phyloP scores from a whole-genome alignment of 2,113 vertebrate genomes.

The Myotis lucifugus region DNA sequence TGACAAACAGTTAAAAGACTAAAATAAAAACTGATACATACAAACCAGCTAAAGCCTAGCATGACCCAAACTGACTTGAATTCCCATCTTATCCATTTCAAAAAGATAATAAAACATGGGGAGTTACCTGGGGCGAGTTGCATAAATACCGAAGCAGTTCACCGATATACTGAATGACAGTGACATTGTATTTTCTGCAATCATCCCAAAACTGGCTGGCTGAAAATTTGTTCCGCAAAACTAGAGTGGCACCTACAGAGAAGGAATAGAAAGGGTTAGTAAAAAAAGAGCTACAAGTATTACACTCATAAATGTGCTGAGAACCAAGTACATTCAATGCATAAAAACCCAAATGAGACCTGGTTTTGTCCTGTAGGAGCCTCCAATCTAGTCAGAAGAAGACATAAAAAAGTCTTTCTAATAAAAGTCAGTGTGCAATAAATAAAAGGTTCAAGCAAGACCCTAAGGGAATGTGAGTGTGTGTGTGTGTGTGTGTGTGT shows the following conservation, averaged over 20 bases:
- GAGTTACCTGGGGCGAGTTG: slow-evolving; percentile 87
- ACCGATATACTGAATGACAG: slow-evolving; percentile 92
- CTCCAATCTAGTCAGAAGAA: neutral
- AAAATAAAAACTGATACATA: neutral
- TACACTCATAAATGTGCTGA: neutral
- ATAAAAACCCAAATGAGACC: neutral
- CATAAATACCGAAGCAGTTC: slow-evolving; percentile 93
- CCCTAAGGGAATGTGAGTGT: neutral
- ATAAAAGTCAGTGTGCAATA: neutral
- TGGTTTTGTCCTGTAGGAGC: neutral
- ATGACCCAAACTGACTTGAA: neutral
- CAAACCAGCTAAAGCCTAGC: neutral
- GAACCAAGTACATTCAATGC: neutral
- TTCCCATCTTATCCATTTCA: neutral
- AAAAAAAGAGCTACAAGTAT: neutral
- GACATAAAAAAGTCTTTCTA: neutral
- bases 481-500: neutral
- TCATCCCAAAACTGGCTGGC: slow-evolving; percentile 95
- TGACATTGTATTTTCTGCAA: slow-evolving; percentile 90
- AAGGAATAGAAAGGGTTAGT: slow-evolving; percentile 27
- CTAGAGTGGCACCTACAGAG: slow-evolving; percentile 88
- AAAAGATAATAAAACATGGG: neutral
- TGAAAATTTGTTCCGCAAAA: slow-evolving; percentile 91
- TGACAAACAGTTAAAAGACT: neutral
- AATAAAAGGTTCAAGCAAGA: neutral